Evolutionary conservation across 2,888 invertebrate genomes (phyloP), one percentile per base, ranked within the genome.

Genomic region (Priocnemis perturbator): DNA sequence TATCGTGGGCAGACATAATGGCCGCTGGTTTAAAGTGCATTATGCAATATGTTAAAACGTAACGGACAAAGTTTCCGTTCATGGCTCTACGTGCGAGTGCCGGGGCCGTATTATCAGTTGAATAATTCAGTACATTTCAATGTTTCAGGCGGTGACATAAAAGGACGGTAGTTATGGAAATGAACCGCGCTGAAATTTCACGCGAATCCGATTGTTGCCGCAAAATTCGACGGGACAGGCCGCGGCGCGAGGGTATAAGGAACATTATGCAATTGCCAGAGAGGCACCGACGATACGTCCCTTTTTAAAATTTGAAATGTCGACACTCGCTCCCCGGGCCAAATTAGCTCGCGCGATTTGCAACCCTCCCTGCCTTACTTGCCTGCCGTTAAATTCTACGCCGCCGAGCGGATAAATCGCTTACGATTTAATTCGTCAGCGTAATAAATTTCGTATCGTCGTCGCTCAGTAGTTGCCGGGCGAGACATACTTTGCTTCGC

Each of bases 1-100:
- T 44, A 69, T 70, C 30, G 61, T 21, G 19, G 45, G 47, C 23
- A 67, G 66, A 64, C 37, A 68, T 70, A 68, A 68, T 70, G 66
- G 64, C 62, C 30, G 52, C 68, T 11, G 62, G 58, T 65, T 65
- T 69, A 72, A 67, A 50, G 65, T 37, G 64, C 58, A 74, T 72
- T 77, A 75, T 77, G 69, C 67, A 61, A 69, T 60, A 60, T 47
- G 63, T 67, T 69, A 50, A 69, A 69, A 67, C 67, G 50, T 74
- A 66, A 77, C 69, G 60, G 60, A 53, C 23, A 64, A 73, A 75
- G 59, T 70, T 71, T 21, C 52, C 65, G 66, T 17, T 19, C 50
- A 17, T 9, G 50, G 17, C 50, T 17, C 3, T 19, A 23, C 44
- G 59, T 44, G 55, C 57, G 56, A 44, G 21, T 30, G 58, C 52